A percentile compares a stretch with the other conserved stretches of the same genome.
Conservation (phyloP, 2,113 vertebrate species). For the Illadopsis cleaveri region DNA sequence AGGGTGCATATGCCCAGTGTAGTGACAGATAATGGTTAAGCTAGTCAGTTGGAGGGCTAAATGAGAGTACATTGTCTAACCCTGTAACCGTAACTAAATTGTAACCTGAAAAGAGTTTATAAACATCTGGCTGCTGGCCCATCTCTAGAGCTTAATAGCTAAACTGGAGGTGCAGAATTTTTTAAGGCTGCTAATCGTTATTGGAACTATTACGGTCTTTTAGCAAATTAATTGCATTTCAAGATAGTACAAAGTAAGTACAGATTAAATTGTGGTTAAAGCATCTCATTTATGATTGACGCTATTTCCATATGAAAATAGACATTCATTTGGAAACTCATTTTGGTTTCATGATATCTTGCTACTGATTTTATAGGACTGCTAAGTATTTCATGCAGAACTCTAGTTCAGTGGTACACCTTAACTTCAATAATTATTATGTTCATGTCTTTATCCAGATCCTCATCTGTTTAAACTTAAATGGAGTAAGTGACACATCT, state of each 20-base stretch:
- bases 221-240: neutral
- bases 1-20: constrained; percentile 64
- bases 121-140: constrained; percentile 62
- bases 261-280: neutral
- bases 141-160: constrained; percentile 36
- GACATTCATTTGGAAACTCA: neutral
- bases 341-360: neutral
- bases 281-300: neutral
- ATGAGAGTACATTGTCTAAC: constrained; percentile 68
- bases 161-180: constrained; percentile 3
- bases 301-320: neutral
- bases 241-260: neutral
- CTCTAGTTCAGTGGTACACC: neutral
- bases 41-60: constrained; percentile 65
- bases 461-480: neutral
- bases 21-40: constrained; percentile 64
- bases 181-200: neutral
- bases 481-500: neutral
- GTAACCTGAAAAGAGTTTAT: constrained; percentile 69
- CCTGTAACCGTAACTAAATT: constrained; percentile 66
- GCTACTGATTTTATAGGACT: neutral
- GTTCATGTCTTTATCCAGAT: neutral
- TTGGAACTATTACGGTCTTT: neutral
- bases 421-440: neutral
- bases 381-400: neutral